Base-by-base conservation (phyloP, 2,797 vertebrate species). In the Diceros bicornis region DNA sequence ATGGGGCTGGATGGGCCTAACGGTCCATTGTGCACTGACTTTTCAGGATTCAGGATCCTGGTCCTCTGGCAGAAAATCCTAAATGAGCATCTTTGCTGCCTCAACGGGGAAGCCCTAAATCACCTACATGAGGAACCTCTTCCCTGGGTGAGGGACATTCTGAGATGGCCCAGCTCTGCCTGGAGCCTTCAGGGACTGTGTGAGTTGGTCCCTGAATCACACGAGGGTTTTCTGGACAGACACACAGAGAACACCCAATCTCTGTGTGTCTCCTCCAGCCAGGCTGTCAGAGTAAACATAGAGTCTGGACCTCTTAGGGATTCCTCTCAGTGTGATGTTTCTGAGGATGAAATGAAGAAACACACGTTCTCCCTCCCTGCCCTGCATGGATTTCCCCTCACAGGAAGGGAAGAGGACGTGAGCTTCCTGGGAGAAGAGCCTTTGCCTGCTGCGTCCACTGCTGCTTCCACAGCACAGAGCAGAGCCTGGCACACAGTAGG, bases 181-280 rank as follows among this genome's bases (percentile, higher is more conserved):
- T 0, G 0, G 2, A 44, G 17, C 11, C n/a, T 4, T 27, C 34
- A n/a, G 4, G 37, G 16, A n/a, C 18, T 37, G 4, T 9, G 13
- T 18, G 13, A 83, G 62, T 64, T 0, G 6, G 4, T 4, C 12
- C 1, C 11, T 2, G 3, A 41, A 23, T 23, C 10, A 9, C 4
- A 7, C 0, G 9, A 47, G 29, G 0, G 0, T 25, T 78, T 66
- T 20, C 11, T 3, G 1, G 6, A 29, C 16, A 34, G 23, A 47
- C 0, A 1, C 34, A 27, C 20, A 6, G 21, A 4, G 9, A 57
- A 18, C 4, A 1, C 7, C 18, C 7, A 4, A 1, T 9, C 18
- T 79, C 34, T 50, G 1, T 0, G 13, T 27, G 14, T 16, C 34
- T 34, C 52, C 64, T 41, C 20, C 20, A 8, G 7, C 9, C 5